These are phyloP conservation scores for Nannospalax galili DNA, from an alignment of 2,113 vertebrate species.

Conservation along the genomic window DNA sequence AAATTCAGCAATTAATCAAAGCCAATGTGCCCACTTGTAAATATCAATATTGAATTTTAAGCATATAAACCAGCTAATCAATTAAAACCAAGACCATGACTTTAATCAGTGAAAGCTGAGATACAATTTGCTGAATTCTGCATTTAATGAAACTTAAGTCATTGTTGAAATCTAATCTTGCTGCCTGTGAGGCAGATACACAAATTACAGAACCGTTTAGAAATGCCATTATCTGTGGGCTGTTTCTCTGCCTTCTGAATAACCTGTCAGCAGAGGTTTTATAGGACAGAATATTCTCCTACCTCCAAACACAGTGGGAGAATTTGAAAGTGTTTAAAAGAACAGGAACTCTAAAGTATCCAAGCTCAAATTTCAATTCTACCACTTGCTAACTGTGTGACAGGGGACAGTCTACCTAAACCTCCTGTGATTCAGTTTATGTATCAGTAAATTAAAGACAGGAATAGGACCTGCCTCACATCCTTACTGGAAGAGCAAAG, in stretches of 20 bases:
- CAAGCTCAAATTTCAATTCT: slow-evolving; percentile 11
- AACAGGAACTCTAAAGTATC: neutral
- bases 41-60: slow-evolving; percentile 76
- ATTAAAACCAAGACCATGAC: slow-evolving; percentile 52
- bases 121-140: slow-evolving; percentile 63
- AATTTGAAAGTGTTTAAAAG: neutral
- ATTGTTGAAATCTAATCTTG: slow-evolving; percentile 50
- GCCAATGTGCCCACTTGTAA: slow-evolving; percentile 53
- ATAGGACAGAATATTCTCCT: neutral
- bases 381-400: neutral
- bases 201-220: slow-evolving; percentile 34
- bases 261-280: neutral
- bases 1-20: slow-evolving; percentile 79
- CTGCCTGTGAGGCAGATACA: slow-evolving; percentile 37
- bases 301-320: neutral
- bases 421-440: neutral
- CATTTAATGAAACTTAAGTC: slow-evolving; percentile 63
- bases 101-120: slow-evolving; percentile 70
- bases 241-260: neutral
- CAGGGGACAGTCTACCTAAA: neutral
- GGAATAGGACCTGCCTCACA: neutral
- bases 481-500: neutral
- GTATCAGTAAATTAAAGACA: neutral
- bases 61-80: slow-evolving; percentile 50
- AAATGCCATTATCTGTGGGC: neutral